Conservation (phyloP, 2,888 invertebrate species). For the Pammene fasciana region DNA sequence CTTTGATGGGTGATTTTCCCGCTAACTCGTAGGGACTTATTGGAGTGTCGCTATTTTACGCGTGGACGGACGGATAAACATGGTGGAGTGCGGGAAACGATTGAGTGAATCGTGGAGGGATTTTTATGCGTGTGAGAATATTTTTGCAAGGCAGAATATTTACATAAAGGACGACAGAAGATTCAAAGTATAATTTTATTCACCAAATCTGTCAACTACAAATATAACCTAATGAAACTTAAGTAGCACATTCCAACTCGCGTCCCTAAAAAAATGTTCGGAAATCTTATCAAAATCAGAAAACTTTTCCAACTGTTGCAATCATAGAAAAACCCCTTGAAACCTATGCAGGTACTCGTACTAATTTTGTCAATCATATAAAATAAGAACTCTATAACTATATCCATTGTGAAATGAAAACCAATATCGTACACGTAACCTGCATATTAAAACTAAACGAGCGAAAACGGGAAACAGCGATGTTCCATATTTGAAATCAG, state of each 20-base stretch:
- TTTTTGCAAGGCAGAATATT: neutral
- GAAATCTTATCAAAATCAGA: too few relatives aligned
- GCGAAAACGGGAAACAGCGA: conserved; percentile 81
- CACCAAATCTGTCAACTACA: too few relatives aligned
- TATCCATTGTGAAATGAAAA: conserved; percentile 81
- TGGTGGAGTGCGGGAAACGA: conserved; percentile 17
- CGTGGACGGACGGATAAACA: conserved; percentile 34
- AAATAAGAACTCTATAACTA: conserved; percentile 42
- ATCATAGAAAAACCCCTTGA: too few relatives aligned
- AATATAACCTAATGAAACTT: too few relatives aligned
- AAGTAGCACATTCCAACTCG: too few relatives aligned
- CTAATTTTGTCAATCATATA: conserved; percentile 9
- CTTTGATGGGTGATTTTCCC: conserved; percentile 19
- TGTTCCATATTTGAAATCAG: conserved; percentile 77
- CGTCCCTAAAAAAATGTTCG: too few relatives aligned
- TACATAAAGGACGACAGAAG: too few relatives aligned
- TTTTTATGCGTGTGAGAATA: conserved; percentile 11
- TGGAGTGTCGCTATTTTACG: conserved; percentile 40
- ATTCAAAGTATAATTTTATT: too few relatives aligned
- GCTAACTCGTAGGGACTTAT: conserved; percentile 39
- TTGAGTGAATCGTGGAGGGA: conserved; percentile 9
- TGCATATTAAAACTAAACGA: conserved; percentile 72
- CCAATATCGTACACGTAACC: conserved; percentile 74
- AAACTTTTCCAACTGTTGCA: too few relatives aligned
- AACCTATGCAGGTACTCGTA: too few relatives aligned